Evolutionary conservation across 1,140 invertebrate species (phyloP).

Genomic region (Campoletis sonorensis): DNA sequence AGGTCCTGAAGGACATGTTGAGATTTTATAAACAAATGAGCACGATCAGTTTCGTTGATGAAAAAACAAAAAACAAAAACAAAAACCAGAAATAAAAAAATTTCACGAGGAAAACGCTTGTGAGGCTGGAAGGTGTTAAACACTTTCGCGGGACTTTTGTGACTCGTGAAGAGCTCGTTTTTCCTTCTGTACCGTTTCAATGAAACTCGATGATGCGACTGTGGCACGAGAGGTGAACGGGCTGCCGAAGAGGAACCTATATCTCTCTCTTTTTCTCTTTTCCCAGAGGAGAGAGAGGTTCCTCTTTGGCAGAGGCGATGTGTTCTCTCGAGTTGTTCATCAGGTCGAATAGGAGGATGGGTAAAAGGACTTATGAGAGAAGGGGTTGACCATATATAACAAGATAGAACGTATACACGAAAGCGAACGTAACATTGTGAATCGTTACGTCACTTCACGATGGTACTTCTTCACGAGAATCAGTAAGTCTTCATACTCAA

Average conservation of each 20-base stretch:
- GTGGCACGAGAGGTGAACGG: constrained; percentile 52
- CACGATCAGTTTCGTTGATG: constrained; percentile 5
- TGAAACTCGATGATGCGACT: constrained; percentile 56
- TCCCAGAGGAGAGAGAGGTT: neutral
- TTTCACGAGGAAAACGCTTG: neutral
- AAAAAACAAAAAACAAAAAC: too few species aligned
- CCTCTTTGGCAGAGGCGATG: constrained; percentile 30
- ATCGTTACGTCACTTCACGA: constrained; percentile 45
- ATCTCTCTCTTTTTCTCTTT: neutral
- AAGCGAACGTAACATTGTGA: constrained; percentile 41
- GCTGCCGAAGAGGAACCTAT: constrained; percentile 50
- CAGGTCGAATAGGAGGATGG: constrained; percentile 38
- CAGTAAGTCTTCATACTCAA: neutral
- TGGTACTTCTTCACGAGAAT: constrained; percentile 13
- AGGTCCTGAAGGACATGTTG: constrained; percentile 44
- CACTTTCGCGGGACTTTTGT: constrained; percentile 31
- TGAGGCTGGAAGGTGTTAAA: neutral
- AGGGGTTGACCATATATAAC: constrained; percentile 24
- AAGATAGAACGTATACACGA: neutral
- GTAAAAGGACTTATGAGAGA: constrained; percentile 30
- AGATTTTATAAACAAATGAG: neutral
- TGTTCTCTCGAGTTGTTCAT: neutral
- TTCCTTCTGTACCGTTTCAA: constrained; percentile 51
- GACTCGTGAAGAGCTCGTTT: constrained; percentile 34
- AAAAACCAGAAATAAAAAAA: neutral